phyloP scores from a whole-genome alignment of 2,797 vertebrate species.

The Jordanella pulchra region DNA sequence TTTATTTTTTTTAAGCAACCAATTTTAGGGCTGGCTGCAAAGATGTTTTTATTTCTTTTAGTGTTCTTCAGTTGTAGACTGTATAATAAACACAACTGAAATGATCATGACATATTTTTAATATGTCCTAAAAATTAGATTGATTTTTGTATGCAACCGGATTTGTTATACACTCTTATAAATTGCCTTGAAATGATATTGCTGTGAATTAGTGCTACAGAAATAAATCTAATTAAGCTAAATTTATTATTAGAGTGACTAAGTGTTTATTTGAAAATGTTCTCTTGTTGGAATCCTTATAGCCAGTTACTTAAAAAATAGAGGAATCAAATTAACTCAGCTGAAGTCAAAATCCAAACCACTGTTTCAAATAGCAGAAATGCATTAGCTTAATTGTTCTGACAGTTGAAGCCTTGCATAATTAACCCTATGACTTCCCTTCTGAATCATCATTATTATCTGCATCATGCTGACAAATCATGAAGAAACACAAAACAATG shows the following conservation, averaged over 20 bases:
- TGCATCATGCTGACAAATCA: constrained; percentile 4
- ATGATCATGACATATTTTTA: not conserved
- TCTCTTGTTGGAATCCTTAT: not conserved
- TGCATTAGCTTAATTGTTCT: not conserved
- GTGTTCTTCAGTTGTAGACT: not conserved
- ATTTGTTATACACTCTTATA: not conserved
- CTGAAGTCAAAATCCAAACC: too few species aligned
- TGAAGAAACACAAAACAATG: not conserved
- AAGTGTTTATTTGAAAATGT: not conserved
- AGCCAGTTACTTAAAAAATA: not conserved
- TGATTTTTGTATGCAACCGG: not conserved
- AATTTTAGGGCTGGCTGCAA: not conserved
- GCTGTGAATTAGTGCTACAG: not conserved
- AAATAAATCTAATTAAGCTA: not conserved
- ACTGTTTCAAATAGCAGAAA: not conserved
- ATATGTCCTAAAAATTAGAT: not conserved
- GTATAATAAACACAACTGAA: not conserved
- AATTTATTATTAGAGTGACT: not conserved
- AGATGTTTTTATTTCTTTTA: not conserved
- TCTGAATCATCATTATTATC: not conserved
- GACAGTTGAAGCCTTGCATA: not conserved
- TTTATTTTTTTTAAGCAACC: not conserved
- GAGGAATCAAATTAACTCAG: too few species aligned
- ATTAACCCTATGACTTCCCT: not conserved
- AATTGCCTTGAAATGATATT: not conserved